Evolutionary conservation across 2,888 invertebrate species (phyloP), one percentile per base, ranked within the genome.

Genomic region (Drosophila lutescens): DNA sequence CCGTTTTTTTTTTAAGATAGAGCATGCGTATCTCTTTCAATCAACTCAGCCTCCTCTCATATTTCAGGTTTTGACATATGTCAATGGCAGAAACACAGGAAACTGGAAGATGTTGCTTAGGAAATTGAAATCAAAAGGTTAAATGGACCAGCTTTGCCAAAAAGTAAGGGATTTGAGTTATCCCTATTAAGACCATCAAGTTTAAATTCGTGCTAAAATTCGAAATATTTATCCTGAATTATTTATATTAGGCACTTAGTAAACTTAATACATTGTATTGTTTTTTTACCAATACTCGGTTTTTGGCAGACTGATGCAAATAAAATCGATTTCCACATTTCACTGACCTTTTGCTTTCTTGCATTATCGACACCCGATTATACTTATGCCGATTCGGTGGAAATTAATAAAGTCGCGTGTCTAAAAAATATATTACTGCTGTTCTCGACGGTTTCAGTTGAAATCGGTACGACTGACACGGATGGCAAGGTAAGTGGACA

Each of bases 1-100:
- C 67, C 15, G 26, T 26, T 30, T 17, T 62, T 63, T 40, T 69
- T 57, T 71, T 53, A 54, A 67, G 69, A 58, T 54, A 50, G 50
- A 56, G 46, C 43, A 50, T 43, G 63, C 55, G 41, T 62, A 72
- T 66, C 36, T 65, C 41, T 73, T 57, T 40, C 66, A 57, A 38
- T 66, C 51, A 49, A 43, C 49, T 50, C 53, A 43, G 30, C 43
- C 26, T 50, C 34, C 54, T 53, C 61, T 81, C 81, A 84, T 85
- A 75, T 85, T 81, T 86, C 69, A 79, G 46, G 55, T 63, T 76
- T 58, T 68, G 69, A 51, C 79, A 73, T 49, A 63, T 81, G 88
- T 76, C 88, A 82, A 43, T 40, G 26, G 15, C 80, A 79, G 71
- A 36, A 17, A 68, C 68, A 67, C 41, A 58, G 65, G 67, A 60